These are phyloP conservation scores for Amniataba percoides DNA, from an alignment of 2,797 vertebrate species.

Conservation along the genomic window DNA sequence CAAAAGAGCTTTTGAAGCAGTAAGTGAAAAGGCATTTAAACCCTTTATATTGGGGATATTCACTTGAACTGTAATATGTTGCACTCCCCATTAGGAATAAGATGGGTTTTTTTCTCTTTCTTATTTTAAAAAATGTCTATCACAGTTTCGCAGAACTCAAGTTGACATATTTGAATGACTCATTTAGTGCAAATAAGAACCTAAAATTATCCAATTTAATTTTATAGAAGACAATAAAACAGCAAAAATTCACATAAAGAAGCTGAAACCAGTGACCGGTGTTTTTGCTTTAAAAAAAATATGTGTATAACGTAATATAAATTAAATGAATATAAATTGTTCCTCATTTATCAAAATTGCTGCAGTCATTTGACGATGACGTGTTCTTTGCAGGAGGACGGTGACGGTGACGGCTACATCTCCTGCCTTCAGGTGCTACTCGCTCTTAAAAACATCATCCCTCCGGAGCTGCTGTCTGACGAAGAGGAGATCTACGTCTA, in stretches of 20 bases:
- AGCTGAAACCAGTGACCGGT: background rate
- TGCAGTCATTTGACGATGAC: background rate
- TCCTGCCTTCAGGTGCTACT: conserved; percentile 84
- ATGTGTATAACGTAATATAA: too few relatives aligned
- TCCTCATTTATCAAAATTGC: too few relatives aligned
- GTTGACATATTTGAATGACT: background rate
- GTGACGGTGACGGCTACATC: conserved; percentile 83
- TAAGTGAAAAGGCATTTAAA: conserved; percentile 89
- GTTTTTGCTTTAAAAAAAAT: background rate
- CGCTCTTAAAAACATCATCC: conserved; percentile 82
- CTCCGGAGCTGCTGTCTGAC: conserved; percentile 82
- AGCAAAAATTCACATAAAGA: background rate
- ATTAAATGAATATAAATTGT: too few relatives aligned
- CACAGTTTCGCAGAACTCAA: background rate
- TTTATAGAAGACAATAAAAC: background rate
- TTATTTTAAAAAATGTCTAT: too few relatives aligned
- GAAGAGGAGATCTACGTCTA: conserved; percentile 89
- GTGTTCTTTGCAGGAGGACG: conserved; percentile 78
- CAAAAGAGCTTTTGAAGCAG: conserved; percentile 95
- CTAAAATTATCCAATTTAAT: background rate
- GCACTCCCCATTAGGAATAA: background rate
- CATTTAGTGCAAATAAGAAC: background rate
- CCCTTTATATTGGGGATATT: conserved; percentile 58
- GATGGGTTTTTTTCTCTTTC: background rate
- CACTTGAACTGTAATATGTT: conserved; percentile 33